Base-by-base conservation (phyloP, 53 echinoderm and acorn worm genomes). In the Hippasteria phrygiana region DNA sequence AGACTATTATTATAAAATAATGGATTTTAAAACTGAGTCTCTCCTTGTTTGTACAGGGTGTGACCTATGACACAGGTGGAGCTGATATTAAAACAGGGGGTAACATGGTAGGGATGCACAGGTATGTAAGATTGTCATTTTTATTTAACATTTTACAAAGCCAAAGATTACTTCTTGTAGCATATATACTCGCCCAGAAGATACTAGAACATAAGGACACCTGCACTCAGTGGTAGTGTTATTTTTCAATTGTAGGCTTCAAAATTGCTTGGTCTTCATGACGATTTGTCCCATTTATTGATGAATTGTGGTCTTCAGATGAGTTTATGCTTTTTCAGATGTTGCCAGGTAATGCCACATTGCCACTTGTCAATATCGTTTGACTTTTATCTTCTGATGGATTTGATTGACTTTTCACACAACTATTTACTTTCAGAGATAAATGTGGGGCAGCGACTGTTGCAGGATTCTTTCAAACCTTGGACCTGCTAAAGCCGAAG, bases 41-140 rank as follows among this genome's bases (percentile, higher is more conserved):
- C 20, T 51, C 5, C 51, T 55, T 17, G 24, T 82, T 62, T 3
- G 62, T 37, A 29, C 62, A 97, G 98, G 98, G 98, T 73, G 98
- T 97, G 87, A 97, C 98, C 39, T 95, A 95, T 73, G 98, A 97
- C 89, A 97, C 98, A 5, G 98, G 98, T 46, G 98, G 98, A 33
- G 98, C 95, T 78, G 98, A 97, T 64, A 87, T 97, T 40, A 97
- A 97, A 40, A 88, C 91, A 18, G 95, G 95, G 2, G 98, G 98
- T 18, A 50, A 80, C 65, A 97, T 97, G 98, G 95, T 93, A 35
- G 95, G 98, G 14, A 97, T 97, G 98, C 98, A 97, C 93, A 95
- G 98, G 98, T 97, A 76, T 63, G 37, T 20, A 45, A 34, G 42
- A 83, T 29, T 9, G 16, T 14, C 5, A 18, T 16, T 13, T 54